Percentiles rank a stretch among this genome's conserved stretches.
These are phyloP conservation scores for Drosophila cracens DNA, from an alignment of 2,888 invertebrate species.

Conservation along the genomic window DNA sequence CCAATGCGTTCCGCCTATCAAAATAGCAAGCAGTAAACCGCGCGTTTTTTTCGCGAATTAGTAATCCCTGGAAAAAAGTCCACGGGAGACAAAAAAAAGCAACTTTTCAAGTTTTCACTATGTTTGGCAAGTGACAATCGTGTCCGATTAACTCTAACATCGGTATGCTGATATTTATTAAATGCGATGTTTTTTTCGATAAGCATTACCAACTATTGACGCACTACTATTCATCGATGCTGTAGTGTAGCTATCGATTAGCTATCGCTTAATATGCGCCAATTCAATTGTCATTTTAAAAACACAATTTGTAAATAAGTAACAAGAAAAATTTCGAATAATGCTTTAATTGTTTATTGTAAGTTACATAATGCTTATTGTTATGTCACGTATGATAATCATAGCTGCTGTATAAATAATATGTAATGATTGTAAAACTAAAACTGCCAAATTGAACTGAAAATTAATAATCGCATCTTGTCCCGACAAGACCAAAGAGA, in stretches of 20 bases:
- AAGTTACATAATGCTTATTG: conserved; percentile 72
- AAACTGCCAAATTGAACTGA: conserved; percentile 25
- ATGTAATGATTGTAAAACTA: conserved; percentile 35
- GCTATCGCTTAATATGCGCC: background rate
- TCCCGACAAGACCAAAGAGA: conserved; percentile 1
- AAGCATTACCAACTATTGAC: background rate
- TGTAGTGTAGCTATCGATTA: conserved; percentile 11
- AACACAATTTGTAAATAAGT: background rate
- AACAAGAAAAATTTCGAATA: conserved; percentile 1
- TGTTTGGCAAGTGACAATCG: conserved; percentile 61
- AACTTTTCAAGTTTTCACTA: conserved; percentile 78
- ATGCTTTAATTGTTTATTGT: conserved; percentile 57
- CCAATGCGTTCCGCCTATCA: conserved; percentile 27
- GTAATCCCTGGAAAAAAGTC: conserved; percentile 76
- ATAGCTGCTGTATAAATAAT: conserved; percentile 65
- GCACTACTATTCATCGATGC: conserved; percentile 10
- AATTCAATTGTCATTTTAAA: conserved; percentile 28
- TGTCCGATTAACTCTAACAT: conserved; percentile 31
- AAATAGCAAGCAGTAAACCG: conserved; percentile 48
- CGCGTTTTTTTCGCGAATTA: conserved; percentile 66
- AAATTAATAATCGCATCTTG: background rate
- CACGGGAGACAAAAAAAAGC: conserved; percentile 71
- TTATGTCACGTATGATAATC: conserved; percentile 70
- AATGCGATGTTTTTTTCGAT: conserved; percentile 16
- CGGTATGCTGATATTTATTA: conserved; percentile 20